Conservation (phyloP, 2,113 vertebrate genomes). For the Eretmochelys imbricata region DNA sequence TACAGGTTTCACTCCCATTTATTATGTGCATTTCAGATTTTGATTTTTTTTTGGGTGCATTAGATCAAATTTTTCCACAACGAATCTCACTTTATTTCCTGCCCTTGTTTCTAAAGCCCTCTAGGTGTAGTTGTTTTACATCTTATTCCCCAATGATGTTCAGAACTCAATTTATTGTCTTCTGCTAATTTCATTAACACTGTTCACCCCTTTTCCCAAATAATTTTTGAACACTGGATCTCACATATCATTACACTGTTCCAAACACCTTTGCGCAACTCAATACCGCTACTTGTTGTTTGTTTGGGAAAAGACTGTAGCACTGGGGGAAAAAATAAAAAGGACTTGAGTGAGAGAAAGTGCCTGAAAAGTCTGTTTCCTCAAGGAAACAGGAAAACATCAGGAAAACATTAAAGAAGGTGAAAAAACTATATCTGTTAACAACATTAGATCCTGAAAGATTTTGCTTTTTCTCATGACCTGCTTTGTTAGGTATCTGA, state of each 20-base stretch:
- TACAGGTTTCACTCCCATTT: slow-evolving; percentile 53
- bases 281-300: neutral
- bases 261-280: slow-evolving; percentile 45
- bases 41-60: slow-evolving; percentile 64
- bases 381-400: neutral
- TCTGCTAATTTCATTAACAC: slow-evolving; percentile 71
- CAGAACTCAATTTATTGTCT: slow-evolving; percentile 68
- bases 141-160: neutral
- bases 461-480: slow-evolving; percentile 49
- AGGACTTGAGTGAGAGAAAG: neutral
- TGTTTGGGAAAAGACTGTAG: neutral
- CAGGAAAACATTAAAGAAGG: neutral
- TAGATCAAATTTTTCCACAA: slow-evolving; percentile 70
- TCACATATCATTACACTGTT: slow-evolving; percentile 54
- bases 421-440: slow-evolving; percentile 12
- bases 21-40: slow-evolving; percentile 46
- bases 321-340: neutral
- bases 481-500: slow-evolving; percentile 65
- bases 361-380: neutral
- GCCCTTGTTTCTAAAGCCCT: neutral
- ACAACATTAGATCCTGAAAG: slow-evolving; percentile 52
- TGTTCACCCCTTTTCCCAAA: neutral
- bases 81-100: slow-evolving; percentile 57
- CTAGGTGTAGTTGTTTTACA: slow-evolving; percentile 20
- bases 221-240: slow-evolving; percentile 56